These are phyloP conservation scores for Nasonia giraulti DNA, from an alignment of 1,140 invertebrate species.

Conservation along the genomic window DNA sequence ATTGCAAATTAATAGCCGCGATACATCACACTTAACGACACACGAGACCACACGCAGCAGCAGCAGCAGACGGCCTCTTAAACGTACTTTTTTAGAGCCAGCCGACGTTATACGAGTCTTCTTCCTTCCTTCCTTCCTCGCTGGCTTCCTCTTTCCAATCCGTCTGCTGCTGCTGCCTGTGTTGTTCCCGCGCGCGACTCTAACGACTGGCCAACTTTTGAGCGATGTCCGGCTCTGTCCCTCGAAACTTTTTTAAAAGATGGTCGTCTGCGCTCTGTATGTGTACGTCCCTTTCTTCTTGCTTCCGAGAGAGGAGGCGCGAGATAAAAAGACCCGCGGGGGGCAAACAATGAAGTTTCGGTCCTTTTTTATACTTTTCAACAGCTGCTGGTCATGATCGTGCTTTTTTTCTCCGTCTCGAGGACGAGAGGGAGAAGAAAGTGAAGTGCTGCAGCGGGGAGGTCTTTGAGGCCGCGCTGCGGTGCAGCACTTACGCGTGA, in stretches of 20 bases:
- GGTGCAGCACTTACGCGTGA: not conserved
- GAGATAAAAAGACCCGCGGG: not conserved
- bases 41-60: not conserved
- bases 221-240: conserved; percentile 60
- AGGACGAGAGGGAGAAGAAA: not conserved
- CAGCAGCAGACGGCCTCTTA: not conserved
- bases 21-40: not conserved
- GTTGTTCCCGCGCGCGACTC: conserved; percentile 45
- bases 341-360: conserved; percentile 40
- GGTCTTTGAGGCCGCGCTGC: not conserved
- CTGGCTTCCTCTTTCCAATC: not conserved
- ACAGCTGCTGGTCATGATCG: conserved; percentile 38
- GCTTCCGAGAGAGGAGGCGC: not conserved
- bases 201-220: conserved; percentile 65
- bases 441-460: not conserved
- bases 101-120: not conserved
- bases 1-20: conserved; percentile 21
- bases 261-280: conserved; percentile 1
- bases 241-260: no score
- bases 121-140: not conserved
- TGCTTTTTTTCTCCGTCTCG: not conserved
- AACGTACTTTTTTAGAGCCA: conserved; percentile 7
- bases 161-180: not conserved
- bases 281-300: not conserved
- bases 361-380: conserved; percentile 31